phyloP scores from a whole-genome alignment of 2,888 invertebrate species.

The Dicroscelio sp. region DNA sequence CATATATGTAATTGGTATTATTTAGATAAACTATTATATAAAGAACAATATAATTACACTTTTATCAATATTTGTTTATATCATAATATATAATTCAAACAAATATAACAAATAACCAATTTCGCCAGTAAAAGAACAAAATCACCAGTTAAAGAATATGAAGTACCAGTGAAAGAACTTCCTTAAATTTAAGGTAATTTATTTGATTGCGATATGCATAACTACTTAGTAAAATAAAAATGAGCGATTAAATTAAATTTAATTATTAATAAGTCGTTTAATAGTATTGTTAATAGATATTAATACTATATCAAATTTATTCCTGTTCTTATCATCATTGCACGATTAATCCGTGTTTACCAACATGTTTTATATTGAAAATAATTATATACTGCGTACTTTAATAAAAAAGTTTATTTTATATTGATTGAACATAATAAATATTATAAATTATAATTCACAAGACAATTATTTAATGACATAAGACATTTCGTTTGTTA shows the following conservation, averaged over 20 bases:
- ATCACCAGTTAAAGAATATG: too few species aligned
- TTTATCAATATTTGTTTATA: too few species aligned
- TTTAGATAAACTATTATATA: too few species aligned
- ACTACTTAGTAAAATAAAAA: background rate
- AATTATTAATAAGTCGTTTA: background rate
- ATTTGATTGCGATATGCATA: background rate
- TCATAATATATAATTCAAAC: too few species aligned
- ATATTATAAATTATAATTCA: background rate
- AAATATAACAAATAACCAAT: too few species aligned
- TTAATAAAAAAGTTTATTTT: too few species aligned
- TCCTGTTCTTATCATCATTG: background rate
- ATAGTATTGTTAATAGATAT: background rate
- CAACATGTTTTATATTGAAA: too few species aligned
- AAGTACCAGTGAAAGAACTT: background rate
- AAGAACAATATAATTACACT: too few species aligned
- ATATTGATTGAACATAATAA: too few species aligned
- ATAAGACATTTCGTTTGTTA: background rate
- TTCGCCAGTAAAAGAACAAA: too few species aligned
- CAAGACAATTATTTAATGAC: background rate
- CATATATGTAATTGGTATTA: too few species aligned
- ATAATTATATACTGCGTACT: too few species aligned
- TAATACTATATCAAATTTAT: background rate
- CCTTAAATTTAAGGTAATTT: background rate
- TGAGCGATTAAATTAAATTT: background rate
- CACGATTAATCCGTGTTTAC: background rate